Evolutionary conservation across 2,888 invertebrate species (phyloP), one percentile per base, ranked within the genome.

Genomic region (Agrochola circellaris): DNA sequence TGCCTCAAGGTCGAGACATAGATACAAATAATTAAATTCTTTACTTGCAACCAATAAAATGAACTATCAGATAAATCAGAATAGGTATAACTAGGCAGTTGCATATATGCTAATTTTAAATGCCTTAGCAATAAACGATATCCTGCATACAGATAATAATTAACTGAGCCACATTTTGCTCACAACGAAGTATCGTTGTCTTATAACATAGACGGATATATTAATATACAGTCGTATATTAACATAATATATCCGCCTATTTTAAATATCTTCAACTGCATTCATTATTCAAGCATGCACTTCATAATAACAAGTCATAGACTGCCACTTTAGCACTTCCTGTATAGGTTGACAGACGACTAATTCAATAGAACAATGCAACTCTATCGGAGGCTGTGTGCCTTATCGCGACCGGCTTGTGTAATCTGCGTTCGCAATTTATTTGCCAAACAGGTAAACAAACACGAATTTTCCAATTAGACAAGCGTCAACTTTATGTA

Each of bases 401-500:
- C 30, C 56, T 81, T 79, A 79, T 79, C 81, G 62, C 34, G 17
- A 64, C 1, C 13, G 26, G 30, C 23, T 26, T 68, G 38, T 68
- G n/a, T n/a, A n/a, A n/a, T n/a, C n/a, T n/a, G n/a, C n/a, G n/a
- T n/a, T n/a, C n/a, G n/a, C n/a, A n/a, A n/a, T n/a, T n/a, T n/a
- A n/a, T n/a, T n/a, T n/a, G n/a, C n/a, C n/a, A n/a, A n/a, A n/a
- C n/a, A n/a, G n/a, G n/a, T n/a, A n/a, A n/a, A n/a, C n/a, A n/a
- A n/a, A n/a, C n/a, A n/a, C n/a, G n/a, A n/a, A n/a, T n/a, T n/a
- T n/a, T n/a, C n/a, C n/a, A n/a, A n/a, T n/a, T n/a, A n/a, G n/a
- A n/a, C n/a, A n/a, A n/a, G n/a, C n/a, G n/a, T n/a, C n/a, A n/a
- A n/a, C n/a, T n/a, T n/a, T n/a, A n/a, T n/a, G n/a, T n/a, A n/a